Evolutionary conservation across 2,888 invertebrate genomes (phyloP).

Genomic region (Tetranychus truncatus): DNA sequence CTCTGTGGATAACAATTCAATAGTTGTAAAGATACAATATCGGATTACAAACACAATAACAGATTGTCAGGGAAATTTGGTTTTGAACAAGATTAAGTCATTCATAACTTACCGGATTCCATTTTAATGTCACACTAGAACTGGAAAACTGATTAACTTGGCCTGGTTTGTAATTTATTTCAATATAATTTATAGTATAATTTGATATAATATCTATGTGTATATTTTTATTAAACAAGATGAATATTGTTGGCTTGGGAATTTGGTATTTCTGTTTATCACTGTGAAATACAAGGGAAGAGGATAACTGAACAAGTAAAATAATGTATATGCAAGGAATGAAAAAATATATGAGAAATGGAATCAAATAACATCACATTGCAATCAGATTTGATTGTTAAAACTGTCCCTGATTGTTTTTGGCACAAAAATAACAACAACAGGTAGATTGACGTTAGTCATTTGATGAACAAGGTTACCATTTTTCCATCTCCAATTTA

Average conservation of each 20-base stretch:
- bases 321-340: background rate
- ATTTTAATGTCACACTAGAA: no score
- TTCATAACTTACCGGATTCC: no score
- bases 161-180: no score
- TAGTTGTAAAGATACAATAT: background rate
- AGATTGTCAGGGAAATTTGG: background rate
- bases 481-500: background rate
- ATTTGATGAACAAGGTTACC: background rate
- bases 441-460: background rate
- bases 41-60: background rate
- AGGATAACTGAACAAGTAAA: no score
- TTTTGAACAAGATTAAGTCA: no score
- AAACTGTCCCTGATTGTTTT: background rate
- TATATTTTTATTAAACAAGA: no score
- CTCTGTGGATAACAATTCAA: background rate
- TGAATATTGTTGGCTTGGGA: no score
- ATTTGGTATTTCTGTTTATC: no score
- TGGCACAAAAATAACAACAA: background rate
- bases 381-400: background rate
- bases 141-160: no score
- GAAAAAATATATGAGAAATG: background rate
- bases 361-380: background rate
- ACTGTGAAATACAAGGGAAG: no score
- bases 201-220: no score
- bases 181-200: no score